A percentile compares a stretch with the other conserved stretches of the same genome.
Conservation (phyloP, 2,888 invertebrate species). For the Apodemia duryi region DNA sequence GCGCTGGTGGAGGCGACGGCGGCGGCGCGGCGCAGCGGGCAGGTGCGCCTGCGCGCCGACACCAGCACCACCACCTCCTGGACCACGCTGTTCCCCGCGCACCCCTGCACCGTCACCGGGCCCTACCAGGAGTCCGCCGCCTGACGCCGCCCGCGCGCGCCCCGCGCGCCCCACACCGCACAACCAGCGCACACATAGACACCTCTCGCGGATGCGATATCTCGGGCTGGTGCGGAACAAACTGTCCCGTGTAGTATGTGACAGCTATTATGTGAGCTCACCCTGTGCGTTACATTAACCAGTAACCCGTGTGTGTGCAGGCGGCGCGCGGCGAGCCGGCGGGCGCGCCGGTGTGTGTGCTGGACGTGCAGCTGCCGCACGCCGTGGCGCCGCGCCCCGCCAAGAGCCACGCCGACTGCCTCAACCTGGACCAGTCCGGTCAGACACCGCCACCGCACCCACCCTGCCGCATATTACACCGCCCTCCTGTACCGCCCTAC, state of each 20-base stretch:
- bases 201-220: no score
- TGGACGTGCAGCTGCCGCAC: slow-evolving; percentile 67
- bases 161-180: slow-evolving; percentile 21
- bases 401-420: slow-evolving; percentile 68
- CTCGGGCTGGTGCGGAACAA: no score
- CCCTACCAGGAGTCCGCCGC: slow-evolving; percentile 86
- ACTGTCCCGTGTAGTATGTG: no score
- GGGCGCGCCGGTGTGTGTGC: slow-evolving; percentile 63
- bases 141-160: slow-evolving; percentile 58
- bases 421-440: slow-evolving; percentile 75
- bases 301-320: slow-evolving; percentile 34
- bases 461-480: no score
- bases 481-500: no score
- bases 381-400: slow-evolving; percentile 66
- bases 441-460: no score
- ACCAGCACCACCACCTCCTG: slow-evolving; percentile 90
- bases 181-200: no score
- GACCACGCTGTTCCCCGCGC: slow-evolving; percentile 93
- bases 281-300: no score
- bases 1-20: slow-evolving; percentile 62
- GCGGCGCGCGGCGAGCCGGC: slow-evolving; percentile 69
- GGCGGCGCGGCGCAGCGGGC: slow-evolving; percentile 57
- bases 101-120: slow-evolving; percentile 91
- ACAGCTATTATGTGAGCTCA: no score
- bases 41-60: slow-evolving; percentile 77